Percentiles rank a stretch among this genome's conserved stretches.
Conservation (phyloP, 1,140 invertebrate species). For the Potamilus streckersoni region DNA sequence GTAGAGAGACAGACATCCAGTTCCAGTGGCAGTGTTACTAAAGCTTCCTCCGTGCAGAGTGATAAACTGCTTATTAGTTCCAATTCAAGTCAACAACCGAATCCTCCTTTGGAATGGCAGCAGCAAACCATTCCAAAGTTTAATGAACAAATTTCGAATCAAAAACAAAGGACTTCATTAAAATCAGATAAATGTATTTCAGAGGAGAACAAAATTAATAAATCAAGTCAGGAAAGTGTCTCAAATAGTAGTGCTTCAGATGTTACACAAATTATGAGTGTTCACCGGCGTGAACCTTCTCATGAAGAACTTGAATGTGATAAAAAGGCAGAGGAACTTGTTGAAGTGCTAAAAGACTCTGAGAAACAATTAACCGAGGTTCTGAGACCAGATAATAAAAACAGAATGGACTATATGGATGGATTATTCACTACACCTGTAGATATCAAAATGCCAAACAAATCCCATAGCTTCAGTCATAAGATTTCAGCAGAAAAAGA, state of each 20-base stretch:
- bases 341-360: constrained; percentile 75
- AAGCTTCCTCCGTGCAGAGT: background rate
- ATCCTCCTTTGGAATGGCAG: too few relatives aligned
- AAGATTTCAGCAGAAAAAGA: background rate
- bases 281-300: constrained; percentile 70
- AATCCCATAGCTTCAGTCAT: too few relatives aligned
- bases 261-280: background rate
- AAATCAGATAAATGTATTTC: constrained; percentile 5
- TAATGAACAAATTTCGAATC: too few relatives aligned
- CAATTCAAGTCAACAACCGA: too few relatives aligned
- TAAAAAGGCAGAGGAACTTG: constrained; percentile 79
- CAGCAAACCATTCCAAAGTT: too few relatives aligned
- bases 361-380: constrained; percentile 58
- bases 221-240: too few relatives aligned
- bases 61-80: too few relatives aligned
- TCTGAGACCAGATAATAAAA: constrained; percentile 77
- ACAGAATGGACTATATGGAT: constrained; percentile 82
- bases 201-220: background rate
- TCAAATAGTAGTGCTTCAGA: too few relatives aligned
- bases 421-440: constrained; percentile 74
- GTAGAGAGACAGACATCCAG: background rate
- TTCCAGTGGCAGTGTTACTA: constrained; percentile 8
- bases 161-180: background rate
- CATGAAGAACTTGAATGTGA: constrained; percentile 87
- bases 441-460: background rate